phyloP scores from a whole-genome alignment of 1,140 invertebrate genomes.

The Proctacanthus coquilletti region DNA sequence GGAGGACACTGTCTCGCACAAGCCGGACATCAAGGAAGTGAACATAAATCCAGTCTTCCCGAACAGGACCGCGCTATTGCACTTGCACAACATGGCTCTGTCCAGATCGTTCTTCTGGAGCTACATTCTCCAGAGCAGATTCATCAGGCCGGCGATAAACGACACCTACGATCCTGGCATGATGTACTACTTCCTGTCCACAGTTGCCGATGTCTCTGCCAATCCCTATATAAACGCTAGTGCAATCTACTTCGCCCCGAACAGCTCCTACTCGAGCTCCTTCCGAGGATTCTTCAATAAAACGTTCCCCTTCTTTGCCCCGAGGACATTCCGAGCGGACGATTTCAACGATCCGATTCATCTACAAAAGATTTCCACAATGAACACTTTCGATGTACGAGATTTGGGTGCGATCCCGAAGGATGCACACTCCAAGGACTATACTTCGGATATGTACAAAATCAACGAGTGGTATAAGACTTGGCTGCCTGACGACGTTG shows the following conservation, averaged over 20 bases:
- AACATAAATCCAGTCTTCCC: constrained; percentile 91
- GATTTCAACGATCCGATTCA: constrained; percentile 92
- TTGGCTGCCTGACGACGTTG: constrained; percentile 78
- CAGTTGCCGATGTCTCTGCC: constrained; percentile 85
- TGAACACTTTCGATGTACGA: constrained; percentile 69
- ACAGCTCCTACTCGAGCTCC: constrained; percentile 86
- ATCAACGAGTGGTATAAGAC: constrained; percentile 85
- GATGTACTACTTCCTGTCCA: constrained; percentile 95
- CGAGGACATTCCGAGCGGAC: constrained; percentile 76
- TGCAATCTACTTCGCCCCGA: constrained; percentile 86
- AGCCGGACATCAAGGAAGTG: constrained; percentile 88
- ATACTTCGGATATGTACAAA: constrained; percentile 77
- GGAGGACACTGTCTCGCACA: constrained; percentile 68
- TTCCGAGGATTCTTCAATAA: constrained; percentile 95
- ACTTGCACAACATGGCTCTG: constrained; percentile 91
- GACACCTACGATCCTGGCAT: constrained; percentile 92
- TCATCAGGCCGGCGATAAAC: constrained; percentile 75
- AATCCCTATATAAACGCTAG: constrained; percentile 88
- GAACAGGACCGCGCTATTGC: constrained; percentile 81
- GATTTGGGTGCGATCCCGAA: constrained; percentile 69
- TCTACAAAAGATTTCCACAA: constrained; percentile 76
- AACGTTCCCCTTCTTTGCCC: constrained; percentile 88
- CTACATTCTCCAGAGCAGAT: constrained; percentile 83
- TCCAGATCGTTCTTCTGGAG: constrained; percentile 91
- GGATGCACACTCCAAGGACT: constrained; percentile 64